phyloP scores from a whole-genome alignment of 2,888 invertebrate species.

The Halictus quadricinctus region DNA sequence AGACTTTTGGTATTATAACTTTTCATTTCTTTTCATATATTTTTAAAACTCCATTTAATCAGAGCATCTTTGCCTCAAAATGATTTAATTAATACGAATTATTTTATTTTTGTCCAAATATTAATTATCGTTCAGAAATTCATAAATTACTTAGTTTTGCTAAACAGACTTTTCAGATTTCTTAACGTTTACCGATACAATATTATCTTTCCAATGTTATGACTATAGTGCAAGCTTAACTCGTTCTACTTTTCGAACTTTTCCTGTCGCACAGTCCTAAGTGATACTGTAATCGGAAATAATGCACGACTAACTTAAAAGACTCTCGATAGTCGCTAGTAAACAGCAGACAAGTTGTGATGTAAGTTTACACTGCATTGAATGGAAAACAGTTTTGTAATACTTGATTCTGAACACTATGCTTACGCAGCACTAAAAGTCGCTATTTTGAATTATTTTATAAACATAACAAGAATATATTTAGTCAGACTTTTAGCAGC shows the following conservation, averaged over 20 bases:
- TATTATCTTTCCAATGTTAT: not conserved
- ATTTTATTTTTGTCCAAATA: not conserved
- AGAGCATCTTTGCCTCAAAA: no score
- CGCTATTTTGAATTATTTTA: no score
- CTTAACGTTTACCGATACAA: not conserved
- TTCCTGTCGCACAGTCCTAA: not conserved
- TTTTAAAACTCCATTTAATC: no score
- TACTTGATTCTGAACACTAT: not conserved
- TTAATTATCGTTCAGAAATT: not conserved
- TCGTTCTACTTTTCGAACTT: not conserved
- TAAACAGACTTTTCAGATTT: not conserved
- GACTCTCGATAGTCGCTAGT: not conserved
- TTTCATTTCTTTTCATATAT: not conserved
- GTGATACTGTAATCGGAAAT: not conserved
- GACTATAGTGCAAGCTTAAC: not conserved
- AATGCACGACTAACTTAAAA: not conserved
- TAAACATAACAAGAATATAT: no score
- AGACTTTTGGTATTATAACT: not conserved
- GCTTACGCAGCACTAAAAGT: no score
- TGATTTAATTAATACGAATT: no score
- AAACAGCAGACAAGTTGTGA: not conserved
- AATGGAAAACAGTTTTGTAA: not conserved
- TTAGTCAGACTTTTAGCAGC: not conserved
- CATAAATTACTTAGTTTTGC: not conserved
- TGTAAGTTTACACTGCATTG: not conserved